Conservation (phyloP, 2,113 vertebrate genomes). For the Paracyprichromis sp. region DNA sequence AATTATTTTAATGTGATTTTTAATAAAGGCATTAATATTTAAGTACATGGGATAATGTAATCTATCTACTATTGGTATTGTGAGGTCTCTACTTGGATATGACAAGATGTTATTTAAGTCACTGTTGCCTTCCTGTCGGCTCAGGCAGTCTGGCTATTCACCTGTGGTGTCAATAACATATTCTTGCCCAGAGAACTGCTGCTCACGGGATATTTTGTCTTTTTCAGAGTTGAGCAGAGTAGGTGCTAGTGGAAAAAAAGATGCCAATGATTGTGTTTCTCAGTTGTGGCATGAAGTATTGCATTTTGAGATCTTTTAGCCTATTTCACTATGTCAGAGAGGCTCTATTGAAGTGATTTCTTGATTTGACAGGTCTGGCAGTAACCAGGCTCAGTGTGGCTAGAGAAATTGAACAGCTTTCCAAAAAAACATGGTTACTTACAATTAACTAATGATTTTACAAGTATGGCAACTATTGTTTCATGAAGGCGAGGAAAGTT, state of each 20-base stretch:
- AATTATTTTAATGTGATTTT: not conserved
- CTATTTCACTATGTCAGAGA: not conserved
- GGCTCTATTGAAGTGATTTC: not conserved
- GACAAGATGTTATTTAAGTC: not conserved
- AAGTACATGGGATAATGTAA: not conserved
- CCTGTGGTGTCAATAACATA: not conserved
- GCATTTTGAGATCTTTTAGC: not conserved
- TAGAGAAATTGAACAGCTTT: not conserved
- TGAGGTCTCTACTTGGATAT: not conserved
- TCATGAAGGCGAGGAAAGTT: not conserved
- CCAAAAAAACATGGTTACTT: not conserved
- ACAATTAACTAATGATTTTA: not conserved
- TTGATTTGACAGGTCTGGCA: not conserved
- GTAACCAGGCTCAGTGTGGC: not conserved
- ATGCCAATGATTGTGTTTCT: not conserved
- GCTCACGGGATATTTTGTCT: not conserved
- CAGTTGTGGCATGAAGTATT: not conserved
- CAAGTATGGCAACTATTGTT: not conserved
- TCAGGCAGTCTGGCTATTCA: not conserved
- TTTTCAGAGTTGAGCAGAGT: not conserved
- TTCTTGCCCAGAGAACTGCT: not conserved
- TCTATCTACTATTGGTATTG: not conserved
- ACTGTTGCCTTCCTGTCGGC: not conserved
- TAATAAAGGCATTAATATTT: not conserved
- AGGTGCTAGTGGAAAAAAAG: not conserved